These are phyloP conservation scores for Calameuta filiformis DNA, from an alignment of 2,888 invertebrate genomes.

Conservation along the genomic window DNA sequence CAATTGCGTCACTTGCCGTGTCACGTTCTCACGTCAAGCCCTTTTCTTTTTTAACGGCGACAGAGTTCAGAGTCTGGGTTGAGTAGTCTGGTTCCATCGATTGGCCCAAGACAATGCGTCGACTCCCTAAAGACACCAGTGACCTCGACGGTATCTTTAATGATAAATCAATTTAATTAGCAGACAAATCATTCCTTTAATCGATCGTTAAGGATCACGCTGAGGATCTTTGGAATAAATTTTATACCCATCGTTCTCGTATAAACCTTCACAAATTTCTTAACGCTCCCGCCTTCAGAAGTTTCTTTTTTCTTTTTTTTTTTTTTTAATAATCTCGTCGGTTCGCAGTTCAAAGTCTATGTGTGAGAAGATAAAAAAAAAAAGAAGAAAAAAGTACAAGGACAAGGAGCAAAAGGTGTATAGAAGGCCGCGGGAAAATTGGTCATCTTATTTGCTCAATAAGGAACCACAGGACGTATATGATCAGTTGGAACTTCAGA, in stretches of 20 bases:
- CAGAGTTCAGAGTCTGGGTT: conserved; percentile 16
- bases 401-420: neutral
- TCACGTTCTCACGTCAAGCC: neutral
- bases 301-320: neutral
- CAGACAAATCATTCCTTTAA: too few species aligned
- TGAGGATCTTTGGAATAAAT: neutral
- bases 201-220: too few species aligned
- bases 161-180: neutral
- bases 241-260: neutral
- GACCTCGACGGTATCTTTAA: neutral
- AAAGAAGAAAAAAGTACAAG: neutral
- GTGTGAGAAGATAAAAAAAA: neutral
- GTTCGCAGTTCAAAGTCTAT: neutral
- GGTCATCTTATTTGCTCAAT: conserved; percentile 48
- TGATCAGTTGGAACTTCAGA: conserved; percentile 58
- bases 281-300: neutral
- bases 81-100: conserved; percentile 33
- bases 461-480: conserved; percentile 33
- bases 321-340: neutral
- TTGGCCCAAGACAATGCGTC: conserved; percentile 16
- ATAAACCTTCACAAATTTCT: neutral
- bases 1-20: too few species aligned
- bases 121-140: neutral
- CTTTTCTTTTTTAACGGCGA: neutral
- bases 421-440: conserved; percentile 38